phyloP scores from a whole-genome alignment of 2,797 vertebrate genomes.

The Acanthopagrus latus region DNA sequence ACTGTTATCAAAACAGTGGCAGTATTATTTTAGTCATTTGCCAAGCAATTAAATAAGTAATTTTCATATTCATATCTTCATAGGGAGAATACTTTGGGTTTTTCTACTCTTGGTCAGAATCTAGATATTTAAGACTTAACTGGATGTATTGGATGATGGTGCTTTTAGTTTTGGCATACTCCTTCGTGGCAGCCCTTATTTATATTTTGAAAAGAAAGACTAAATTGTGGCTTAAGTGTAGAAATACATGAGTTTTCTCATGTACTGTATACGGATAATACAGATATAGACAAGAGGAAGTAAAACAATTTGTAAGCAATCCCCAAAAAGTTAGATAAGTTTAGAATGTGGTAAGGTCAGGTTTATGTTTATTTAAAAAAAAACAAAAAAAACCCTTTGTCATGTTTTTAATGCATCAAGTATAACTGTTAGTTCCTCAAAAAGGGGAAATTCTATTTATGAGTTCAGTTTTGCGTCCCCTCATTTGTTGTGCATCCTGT shows the following conservation, averaged over 20 bases:
- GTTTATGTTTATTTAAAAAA: neutral
- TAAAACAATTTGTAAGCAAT: neutral
- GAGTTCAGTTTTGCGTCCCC: neutral
- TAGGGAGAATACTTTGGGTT: neutral
- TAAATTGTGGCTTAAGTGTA: neutral
- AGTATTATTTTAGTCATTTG: no score
- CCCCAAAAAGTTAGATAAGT: neutral
- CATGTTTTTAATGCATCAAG: neutral
- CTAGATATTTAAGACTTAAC: neutral
- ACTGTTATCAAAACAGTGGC: no score
- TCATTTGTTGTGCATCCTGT: conserved; percentile 1
- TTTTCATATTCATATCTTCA: neutral
- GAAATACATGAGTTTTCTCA: neutral
- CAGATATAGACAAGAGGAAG: neutral
- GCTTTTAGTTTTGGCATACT: no score
- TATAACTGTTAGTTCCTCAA: neutral
- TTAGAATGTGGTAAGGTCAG: neutral
- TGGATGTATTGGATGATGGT: no score
- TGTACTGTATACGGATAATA: no score
- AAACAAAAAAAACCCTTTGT: neutral
- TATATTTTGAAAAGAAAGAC: no score
- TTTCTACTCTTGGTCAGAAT: neutral
- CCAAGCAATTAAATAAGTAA: no score
- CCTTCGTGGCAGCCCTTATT: no score
- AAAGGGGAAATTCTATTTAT: neutral